Evolutionary conservation across 2,113 vertebrate genomes (phyloP), one percentile per base, ranked within the genome.

Genomic region (Amazona vittata): DNA sequence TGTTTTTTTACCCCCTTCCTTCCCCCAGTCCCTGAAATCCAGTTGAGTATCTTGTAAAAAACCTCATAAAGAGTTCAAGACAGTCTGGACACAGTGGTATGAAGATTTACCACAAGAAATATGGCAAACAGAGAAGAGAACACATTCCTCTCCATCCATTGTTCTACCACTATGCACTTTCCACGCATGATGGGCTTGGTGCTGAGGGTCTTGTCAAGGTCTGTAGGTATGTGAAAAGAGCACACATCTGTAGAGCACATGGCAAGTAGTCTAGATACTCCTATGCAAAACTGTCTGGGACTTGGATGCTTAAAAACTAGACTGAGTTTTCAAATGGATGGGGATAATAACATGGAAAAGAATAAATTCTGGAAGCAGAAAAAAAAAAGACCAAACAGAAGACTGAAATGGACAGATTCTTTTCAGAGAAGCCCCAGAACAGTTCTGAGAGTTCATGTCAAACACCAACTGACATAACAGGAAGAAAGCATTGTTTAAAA

Each of bases 121-220:
- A 28, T 22, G 21, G 15, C 43, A 63, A 65, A 39, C 49, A 55
- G 53, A 62, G 49, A 15, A 57, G 81, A 63, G 5, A 46, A 60
- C 13, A 17, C 47, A 12, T 14, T 57, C 39, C 62, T 73, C 28
- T 37, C 43, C 11, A 33, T 53, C 68, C 0, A 0, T 49, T n/a
- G 15, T 7, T 31, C 50, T 80, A 29, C 8, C 31, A 44, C 55
- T 62, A 18, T 10, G 18, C 20, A 25, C 39, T 19, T 57, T n/a
- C 53, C 4, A 6, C 2, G 1, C 31, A 31, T 0, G 2, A 69
- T 0, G 4, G 77, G 28, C 60, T 49, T 5, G 12, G 9, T 55
- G 39, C 8, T 35, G 49, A 86, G 41, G 3, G 39, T 43, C 63
- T 37, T 2, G 7, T 5, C 21, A 60, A 67, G 8, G 22, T 39